Conservation (phyloP, 2,113 vertebrate species). For the Myotis brandtii region DNA sequence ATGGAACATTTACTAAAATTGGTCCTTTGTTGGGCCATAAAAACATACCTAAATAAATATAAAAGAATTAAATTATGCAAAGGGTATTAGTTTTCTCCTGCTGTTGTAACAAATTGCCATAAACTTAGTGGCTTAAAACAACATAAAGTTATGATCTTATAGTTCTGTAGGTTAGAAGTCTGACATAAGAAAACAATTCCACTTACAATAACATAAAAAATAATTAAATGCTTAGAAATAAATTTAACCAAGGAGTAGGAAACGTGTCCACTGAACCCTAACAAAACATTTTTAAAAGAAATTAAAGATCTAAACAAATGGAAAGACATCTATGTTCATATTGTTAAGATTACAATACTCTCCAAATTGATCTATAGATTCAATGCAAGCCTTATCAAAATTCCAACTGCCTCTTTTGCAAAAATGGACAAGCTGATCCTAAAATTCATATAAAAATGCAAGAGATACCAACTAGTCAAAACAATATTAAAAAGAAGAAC, state of each 20-base stretch:
- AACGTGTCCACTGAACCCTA: not conserved
- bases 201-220: not conserved
- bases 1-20: not conserved
- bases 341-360: not conserved
- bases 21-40: not conserved
- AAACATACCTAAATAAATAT: constrained; percentile 28
- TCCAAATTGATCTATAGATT: not conserved
- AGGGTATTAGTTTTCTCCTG: not conserved
- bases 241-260: not conserved
- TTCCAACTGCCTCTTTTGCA: constrained; percentile 5
- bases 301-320: not conserved
- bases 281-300: not conserved
- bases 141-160: not conserved
- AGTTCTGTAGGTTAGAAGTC: not conserved
- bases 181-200: not conserved
- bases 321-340: not conserved
- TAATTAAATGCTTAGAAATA: not conserved
- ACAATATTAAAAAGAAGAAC: not conserved
- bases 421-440: not conserved
- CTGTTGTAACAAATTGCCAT: not conserved
- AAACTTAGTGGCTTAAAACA: not conserved
- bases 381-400: not conserved
- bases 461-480: not conserved
- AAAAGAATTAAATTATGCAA: not conserved
- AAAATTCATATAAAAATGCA: not conserved